A percentile compares a stretch with the other conserved stretches of the same genome.
Conservation (phyloP, 53 echinoderm and acorn worm genomes). For the Antedon mediterranea region DNA sequence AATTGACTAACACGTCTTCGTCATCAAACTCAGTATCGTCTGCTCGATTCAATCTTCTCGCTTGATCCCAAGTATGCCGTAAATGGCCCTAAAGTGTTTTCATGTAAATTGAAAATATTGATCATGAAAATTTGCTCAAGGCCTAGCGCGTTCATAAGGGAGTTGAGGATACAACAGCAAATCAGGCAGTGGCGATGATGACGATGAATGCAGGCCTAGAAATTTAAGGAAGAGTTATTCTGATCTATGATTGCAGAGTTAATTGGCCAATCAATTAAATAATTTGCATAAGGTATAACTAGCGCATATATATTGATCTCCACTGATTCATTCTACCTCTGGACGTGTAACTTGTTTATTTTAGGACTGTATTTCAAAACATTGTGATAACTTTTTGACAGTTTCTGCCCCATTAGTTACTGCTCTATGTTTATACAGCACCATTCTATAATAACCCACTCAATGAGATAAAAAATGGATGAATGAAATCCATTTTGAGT, state of each 20-base stretch:
- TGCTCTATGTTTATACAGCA: neutral
- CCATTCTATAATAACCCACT: neutral
- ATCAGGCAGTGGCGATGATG: neutral
- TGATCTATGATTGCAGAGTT: neutral
- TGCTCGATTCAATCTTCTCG: neutral
- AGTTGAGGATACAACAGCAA: neutral
- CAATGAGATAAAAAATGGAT: neutral
- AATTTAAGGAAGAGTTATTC: neutral
- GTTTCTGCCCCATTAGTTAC: neutral
- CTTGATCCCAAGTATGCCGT: neutral
- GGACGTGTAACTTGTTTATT: neutral
- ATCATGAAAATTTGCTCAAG: neutral
- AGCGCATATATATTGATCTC: neutral
- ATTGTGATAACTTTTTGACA: neutral
- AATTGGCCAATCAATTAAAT: conserved; percentile 1
- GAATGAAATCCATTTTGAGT: neutral
- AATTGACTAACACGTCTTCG: neutral
- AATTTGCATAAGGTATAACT: neutral
- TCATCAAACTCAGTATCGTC: neutral
- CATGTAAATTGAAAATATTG: neutral
- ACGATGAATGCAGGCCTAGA: neutral
- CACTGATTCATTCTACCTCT: neutral
- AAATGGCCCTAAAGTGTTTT: conserved; percentile 1
- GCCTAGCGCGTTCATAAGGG: neutral
- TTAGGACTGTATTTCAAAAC: neutral